These are phyloP conservation scores for Pammene aurita DNA, from an alignment of 2,888 invertebrate species.

Conservation along the genomic window DNA sequence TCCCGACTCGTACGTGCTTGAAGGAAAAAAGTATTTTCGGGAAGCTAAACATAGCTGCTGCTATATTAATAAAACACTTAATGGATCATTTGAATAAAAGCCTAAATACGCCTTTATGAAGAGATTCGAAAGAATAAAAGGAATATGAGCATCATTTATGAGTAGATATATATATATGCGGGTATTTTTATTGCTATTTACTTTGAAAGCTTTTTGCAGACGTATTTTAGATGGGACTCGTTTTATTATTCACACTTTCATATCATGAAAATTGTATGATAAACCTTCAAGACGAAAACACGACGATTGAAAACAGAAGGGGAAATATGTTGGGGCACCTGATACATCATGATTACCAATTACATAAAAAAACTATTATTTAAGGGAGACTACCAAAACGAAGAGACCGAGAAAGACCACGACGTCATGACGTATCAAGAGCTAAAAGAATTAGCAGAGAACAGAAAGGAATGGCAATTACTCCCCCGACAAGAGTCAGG, in stretches of 20 bases:
- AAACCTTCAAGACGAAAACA: slow-evolving; percentile 31
- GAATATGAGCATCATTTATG: slow-evolving; percentile 17
- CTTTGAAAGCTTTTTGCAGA: slow-evolving; percentile 36
- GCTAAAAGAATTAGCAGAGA: too few relatives aligned
- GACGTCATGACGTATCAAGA: too few relatives aligned
- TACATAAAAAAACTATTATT: too few relatives aligned
- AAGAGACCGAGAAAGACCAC: too few relatives aligned
- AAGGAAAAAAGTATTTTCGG: too few relatives aligned
- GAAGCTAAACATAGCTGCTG: not conserved
- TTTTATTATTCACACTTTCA: slow-evolving; percentile 41
- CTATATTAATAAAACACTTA: not conserved
- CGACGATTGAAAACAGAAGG: too few relatives aligned
- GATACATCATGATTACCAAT: too few relatives aligned
- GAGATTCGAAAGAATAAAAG: slow-evolving; percentile 14
- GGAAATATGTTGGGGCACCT: too few relatives aligned
- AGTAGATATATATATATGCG: slow-evolving; percentile 36
- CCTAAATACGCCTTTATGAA: slow-evolving; percentile 14
- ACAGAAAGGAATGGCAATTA: too few relatives aligned
- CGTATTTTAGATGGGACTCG: slow-evolving; percentile 30
- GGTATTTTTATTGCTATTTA: slow-evolving; percentile 41
- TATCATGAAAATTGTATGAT: slow-evolving; percentile 31
- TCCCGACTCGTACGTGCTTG: too few relatives aligned
- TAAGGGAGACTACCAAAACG: too few relatives aligned
- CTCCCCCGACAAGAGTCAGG: too few relatives aligned
- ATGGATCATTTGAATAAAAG: slow-evolving; percentile 3